Conservation (phyloP, 2,797 vertebrate genomes). For the Alfaro cultratus region DNA sequence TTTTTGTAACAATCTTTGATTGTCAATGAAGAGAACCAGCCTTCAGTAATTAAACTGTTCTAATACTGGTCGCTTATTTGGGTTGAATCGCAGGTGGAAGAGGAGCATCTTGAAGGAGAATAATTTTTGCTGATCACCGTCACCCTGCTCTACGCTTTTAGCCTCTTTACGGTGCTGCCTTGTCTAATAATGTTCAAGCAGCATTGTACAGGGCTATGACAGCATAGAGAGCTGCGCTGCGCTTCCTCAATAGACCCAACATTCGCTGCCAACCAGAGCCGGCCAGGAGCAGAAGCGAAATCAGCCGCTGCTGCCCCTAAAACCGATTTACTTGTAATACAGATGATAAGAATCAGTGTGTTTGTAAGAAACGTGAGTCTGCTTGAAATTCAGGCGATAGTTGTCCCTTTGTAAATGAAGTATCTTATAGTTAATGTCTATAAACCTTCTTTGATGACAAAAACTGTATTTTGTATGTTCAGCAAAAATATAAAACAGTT, state of each 20-base stretch:
- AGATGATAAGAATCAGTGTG: neutral
- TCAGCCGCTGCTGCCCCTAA: neutral
- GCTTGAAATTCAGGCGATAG: neutral
- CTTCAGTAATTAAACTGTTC: neutral
- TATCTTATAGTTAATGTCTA: neutral
- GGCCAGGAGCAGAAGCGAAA: neutral
- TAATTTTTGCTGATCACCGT: conserved; percentile 16
- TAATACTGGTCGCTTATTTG: conserved; percentile 1
- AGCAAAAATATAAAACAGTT: neutral
- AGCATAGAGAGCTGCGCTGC: conserved; percentile 75
- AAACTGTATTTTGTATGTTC: neutral
- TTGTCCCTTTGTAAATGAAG: neutral
- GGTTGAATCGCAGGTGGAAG: conserved; percentile 57
- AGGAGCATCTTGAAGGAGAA: conserved; percentile 37
- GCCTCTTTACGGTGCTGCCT: conserved; percentile 90
- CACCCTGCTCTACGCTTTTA: conserved; percentile 81
- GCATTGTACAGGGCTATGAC: conserved; percentile 90
- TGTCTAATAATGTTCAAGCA: conserved; percentile 86
- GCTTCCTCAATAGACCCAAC: conserved; percentile 43
- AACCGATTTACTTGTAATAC: neutral
- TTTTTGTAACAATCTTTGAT: neutral
- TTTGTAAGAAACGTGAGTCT: neutral
- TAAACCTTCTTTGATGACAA: neutral
- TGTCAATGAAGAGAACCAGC: neutral
- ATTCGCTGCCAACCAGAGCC: conserved; percentile 50